phyloP scores from a whole-genome alignment of 2,113 vertebrate species.

The Nycticorax nycticorax region DNA sequence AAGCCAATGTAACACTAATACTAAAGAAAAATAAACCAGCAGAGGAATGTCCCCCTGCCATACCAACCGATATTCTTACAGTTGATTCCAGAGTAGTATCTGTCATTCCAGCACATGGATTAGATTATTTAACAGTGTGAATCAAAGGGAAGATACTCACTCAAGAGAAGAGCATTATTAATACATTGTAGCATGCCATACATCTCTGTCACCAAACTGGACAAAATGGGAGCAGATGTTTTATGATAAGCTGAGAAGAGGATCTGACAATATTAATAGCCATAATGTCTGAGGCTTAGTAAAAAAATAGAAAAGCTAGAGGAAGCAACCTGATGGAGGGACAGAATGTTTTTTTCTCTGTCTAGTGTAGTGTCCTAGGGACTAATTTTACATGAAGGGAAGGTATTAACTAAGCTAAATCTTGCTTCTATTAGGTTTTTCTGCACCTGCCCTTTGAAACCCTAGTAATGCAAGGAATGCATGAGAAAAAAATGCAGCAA shows the following conservation, averaged over 20 bases:
- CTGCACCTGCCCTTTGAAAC: slow-evolving; percentile 12
- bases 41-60: slow-evolving; percentile 48
- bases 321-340: slow-evolving; percentile 12
- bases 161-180: slow-evolving; percentile 60
- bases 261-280: slow-evolving; percentile 59
- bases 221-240: slow-evolving; percentile 70
- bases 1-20: slow-evolving; percentile 47
- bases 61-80: slow-evolving; percentile 46
- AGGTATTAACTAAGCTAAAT: neutral
- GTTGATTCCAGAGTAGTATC: slow-evolving; percentile 34
- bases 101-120: slow-evolving; percentile 54
- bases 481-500: slow-evolving; percentile 8
- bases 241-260: slow-evolving; percentile 53
- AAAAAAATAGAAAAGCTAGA: neutral
- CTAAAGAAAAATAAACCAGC: slow-evolving; percentile 72
- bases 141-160: slow-evolving; percentile 61
- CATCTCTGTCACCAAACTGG: slow-evolving; percentile 65
- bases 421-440: neutral
- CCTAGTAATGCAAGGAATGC: neutral
- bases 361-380: neutral
- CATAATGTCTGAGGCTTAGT: slow-evolving; percentile 18
- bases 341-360: slow-evolving; percentile 9
- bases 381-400: neutral
- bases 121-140: slow-evolving; percentile 68
- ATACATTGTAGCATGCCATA: slow-evolving; percentile 52